phyloP scores from a whole-genome alignment of 2,888 invertebrate species.

The Heliconius erato region DNA sequence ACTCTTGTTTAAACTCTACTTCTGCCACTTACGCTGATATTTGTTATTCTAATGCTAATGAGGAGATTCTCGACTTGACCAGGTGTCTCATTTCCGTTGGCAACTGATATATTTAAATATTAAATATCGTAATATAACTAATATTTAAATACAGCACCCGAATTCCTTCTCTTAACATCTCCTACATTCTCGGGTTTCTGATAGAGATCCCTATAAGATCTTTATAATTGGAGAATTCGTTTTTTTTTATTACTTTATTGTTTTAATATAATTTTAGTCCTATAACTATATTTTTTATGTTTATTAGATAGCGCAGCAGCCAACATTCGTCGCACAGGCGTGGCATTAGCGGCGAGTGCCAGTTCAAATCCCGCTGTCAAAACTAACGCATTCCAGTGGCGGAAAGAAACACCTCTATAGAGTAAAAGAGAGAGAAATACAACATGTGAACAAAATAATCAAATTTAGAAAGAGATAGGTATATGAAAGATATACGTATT shows the following conservation, averaged over 20 bases:
- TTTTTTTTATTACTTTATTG: not conserved
- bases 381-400: slow-evolving; percentile 93
- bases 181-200: no score
- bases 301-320: slow-evolving; percentile 86
- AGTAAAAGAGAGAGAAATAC: not conserved
- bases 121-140: no score
- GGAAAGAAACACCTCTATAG: slow-evolving; percentile 92
- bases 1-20: no score
- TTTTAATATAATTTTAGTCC: not conserved
- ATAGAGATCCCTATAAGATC: no score
- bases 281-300: not conserved
- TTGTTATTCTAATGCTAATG: no score
- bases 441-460: not conserved
- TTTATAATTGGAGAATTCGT: no score
- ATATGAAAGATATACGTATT: slow-evolving; percentile 1
- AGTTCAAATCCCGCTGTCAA: slow-evolving; percentile 87
- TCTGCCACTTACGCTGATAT: no score
- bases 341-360: slow-evolving; percentile 83
- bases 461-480: slow-evolving; percentile 1
- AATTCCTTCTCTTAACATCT: no score
- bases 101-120: no score
- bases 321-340: slow-evolving; percentile 86
- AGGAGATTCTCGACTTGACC: no score
- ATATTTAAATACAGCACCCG: no score
- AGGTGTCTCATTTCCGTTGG: no score